phyloP scores from a whole-genome alignment of 2,888 invertebrate genomes.

The Apodemia zela region DNA sequence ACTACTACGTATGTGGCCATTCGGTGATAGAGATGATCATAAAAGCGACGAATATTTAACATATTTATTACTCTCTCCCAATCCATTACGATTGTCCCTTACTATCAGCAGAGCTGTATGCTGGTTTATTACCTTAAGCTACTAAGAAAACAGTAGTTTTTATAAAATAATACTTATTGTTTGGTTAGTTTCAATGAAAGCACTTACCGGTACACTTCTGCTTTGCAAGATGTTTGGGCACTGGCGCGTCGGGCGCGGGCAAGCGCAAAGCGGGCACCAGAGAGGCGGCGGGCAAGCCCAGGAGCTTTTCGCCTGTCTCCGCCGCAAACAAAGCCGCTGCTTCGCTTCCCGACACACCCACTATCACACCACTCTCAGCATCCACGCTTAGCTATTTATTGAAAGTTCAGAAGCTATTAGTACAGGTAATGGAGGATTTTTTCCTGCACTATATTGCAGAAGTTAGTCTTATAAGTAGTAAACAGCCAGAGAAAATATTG shows the following conservation, averaged over 20 bases:
- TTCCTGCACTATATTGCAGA: no score
- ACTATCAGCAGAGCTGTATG: background rate
- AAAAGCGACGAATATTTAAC: no score
- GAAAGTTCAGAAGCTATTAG: no score
- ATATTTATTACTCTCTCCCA: no score
- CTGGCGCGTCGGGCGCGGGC: conserved; percentile 55
- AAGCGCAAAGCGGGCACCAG: conserved; percentile 76
- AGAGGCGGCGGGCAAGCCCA: conserved; percentile 68
- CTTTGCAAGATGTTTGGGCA: conserved; percentile 72
- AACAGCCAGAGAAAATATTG: no score
- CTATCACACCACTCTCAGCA: conserved; percentile 59
- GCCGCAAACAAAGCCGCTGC: conserved; percentile 78
- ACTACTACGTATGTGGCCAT: no score
- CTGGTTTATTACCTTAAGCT: background rate
- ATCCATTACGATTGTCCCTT: background rate
- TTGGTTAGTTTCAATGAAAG: background rate
- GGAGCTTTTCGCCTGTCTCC: conserved; percentile 67
- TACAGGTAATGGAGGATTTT: no score
- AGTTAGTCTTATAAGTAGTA: no score
- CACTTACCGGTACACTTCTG: conserved; percentile 82
- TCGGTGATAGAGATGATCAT: no score
- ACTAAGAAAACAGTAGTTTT: no score
- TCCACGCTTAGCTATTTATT: conserved; percentile 60
- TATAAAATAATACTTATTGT: no score
- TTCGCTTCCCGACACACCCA: conserved; percentile 56